A percentile compares a stretch with the other conserved stretches of the same genome.
Conservation (phyloP, 2,113 vertebrate genomes). For the Otolemur garnettii region DNA sequence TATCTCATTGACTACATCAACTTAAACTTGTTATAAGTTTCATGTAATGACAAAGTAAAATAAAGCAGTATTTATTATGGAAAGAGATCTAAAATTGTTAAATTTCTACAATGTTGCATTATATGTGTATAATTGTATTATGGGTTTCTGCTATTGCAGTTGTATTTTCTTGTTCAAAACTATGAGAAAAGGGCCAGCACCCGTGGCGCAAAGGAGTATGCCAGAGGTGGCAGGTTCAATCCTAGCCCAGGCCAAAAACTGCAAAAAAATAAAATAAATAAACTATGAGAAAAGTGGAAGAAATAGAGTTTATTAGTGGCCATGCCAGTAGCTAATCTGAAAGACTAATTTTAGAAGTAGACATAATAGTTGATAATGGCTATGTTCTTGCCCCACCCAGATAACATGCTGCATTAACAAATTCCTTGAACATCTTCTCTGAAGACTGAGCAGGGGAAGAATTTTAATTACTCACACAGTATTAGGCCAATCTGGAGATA, state of each 20-base stretch:
- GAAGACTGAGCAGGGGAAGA: neutral
- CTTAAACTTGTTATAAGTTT: conserved; percentile 36
- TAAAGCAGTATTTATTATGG: neutral
- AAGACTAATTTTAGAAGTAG: conserved; percentile 19
- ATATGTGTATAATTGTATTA: neutral
- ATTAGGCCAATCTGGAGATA: neutral
- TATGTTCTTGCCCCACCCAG: neutral
- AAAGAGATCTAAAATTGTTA: neutral
- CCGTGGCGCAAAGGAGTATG: too few species aligned
- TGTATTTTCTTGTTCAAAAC: conserved; percentile 45
- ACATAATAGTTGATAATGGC: neutral
- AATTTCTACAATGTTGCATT: neutral
- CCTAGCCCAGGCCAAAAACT: too few species aligned
- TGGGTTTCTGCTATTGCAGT: neutral
- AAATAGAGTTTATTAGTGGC: neutral
- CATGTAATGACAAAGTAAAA: conserved; percentile 43
- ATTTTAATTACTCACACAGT: neutral
- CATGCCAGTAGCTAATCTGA: neutral
- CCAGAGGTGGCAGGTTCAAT: too few species aligned
- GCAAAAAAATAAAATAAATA: neutral
- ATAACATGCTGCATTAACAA: neutral
- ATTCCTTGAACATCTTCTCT: neutral
- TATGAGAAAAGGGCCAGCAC: neutral
- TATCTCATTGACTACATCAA: neutral
- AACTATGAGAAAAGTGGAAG: neutral